phyloP scores from a whole-genome alignment of 2,888 invertebrate species.

The Tipula lateralis region DNA sequence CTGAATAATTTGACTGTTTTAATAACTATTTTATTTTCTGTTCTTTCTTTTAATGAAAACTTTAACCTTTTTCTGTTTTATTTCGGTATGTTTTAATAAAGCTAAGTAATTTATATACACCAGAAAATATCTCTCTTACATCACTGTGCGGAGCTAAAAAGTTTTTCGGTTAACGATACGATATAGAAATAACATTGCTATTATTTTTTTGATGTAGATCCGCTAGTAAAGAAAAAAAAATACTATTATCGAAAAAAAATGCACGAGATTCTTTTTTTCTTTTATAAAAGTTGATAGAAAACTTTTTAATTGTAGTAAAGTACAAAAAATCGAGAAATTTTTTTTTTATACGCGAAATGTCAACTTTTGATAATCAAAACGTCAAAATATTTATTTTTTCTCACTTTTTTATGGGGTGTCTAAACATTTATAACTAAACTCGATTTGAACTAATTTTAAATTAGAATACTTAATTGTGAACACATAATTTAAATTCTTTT shows the following conservation, averaged over 20 bases:
- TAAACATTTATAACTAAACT: not conserved
- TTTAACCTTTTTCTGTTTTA: slow-evolving; percentile 15
- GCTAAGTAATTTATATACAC: not conserved
- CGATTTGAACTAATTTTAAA: not conserved
- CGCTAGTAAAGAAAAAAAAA: not conserved
- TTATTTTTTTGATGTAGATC: not conserved
- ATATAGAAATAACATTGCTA: not conserved
- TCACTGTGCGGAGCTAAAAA: not conserved
- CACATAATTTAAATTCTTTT: slow-evolving; percentile 19
- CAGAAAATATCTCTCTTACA: not conserved
- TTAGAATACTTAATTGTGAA: not conserved
- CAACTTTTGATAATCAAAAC: not conserved
- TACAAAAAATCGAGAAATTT: not conserved
- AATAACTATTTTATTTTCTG: not conserved
- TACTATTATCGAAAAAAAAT: not conserved
- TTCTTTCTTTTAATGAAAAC: slow-evolving; percentile 24
- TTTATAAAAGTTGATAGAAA: not conserved
- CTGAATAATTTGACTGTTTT: not conserved
- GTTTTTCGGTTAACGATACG: not conserved
- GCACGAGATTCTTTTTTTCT: not conserved
- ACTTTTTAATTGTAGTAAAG: not conserved
- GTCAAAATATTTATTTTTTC: slow-evolving; percentile 5
- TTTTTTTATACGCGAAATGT: slow-evolving; percentile 2
- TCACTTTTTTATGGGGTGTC: not conserved
- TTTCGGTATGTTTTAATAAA: slow-evolving; percentile 5